Percentiles rank a stretch among this genome's conserved stretches.
These are phyloP conservation scores for Mareca penelope DNA, from an alignment of 2,797 vertebrate species.

Conservation along the genomic window DNA sequence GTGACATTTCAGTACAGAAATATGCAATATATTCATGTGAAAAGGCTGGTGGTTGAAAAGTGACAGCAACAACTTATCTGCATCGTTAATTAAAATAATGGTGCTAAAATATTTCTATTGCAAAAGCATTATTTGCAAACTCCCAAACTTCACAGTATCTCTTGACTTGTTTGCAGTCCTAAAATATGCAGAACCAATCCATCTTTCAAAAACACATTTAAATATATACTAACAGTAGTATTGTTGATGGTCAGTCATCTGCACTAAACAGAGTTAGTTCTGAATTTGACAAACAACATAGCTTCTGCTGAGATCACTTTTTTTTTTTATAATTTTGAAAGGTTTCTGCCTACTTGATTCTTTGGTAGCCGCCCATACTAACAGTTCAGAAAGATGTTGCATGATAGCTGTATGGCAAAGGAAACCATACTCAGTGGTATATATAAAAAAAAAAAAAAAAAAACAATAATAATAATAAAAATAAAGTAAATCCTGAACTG, in stretches of 20 bases:
- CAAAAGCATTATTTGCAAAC: not conserved
- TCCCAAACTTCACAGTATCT: not conserved
- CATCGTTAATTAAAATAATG: not conserved
- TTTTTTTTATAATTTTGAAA: not conserved
- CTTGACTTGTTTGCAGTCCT: not conserved
- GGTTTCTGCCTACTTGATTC: not conserved
- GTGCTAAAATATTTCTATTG: not conserved
- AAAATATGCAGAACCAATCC: not conserved
- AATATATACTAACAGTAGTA: conserved; percentile 2
- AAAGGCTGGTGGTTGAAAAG: not conserved
- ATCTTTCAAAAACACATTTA: not conserved
- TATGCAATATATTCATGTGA: not conserved
- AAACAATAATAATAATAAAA: not conserved
- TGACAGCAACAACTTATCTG: not conserved
- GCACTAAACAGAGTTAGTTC: not conserved
- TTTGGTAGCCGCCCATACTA: not conserved
- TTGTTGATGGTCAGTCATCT: not conserved
- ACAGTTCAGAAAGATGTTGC: not conserved
- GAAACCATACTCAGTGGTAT: not conserved
- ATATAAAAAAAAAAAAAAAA: no score
- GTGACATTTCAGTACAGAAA: not conserved
- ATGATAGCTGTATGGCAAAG: not conserved
- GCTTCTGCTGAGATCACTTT: not conserved
- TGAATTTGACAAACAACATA: not conserved
- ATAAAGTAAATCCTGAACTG: not conserved